Evolutionary conservation across 2,113 vertebrate genomes (phyloP).

Genomic region (Trichechus manatus): DNA sequence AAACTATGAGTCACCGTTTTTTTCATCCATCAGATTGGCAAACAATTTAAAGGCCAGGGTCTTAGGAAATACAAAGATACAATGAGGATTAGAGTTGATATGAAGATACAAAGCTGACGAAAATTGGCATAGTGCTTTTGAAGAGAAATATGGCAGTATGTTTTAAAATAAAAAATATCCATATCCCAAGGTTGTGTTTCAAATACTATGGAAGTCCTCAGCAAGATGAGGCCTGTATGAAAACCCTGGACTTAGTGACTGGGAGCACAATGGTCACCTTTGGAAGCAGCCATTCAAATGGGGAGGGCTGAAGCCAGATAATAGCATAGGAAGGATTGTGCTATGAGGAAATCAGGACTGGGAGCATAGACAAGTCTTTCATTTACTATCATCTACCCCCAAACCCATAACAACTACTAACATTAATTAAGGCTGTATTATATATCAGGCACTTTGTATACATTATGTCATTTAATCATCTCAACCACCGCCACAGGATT

Average conservation of each 20-base stretch:
- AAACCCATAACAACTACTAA: background rate
- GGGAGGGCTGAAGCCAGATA: background rate
- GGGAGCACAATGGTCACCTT: background rate
- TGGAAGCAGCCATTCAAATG: conserved; percentile 36
- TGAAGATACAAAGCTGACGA: too few species aligned
- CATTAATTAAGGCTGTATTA: background rate
- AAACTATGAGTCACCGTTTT: background rate
- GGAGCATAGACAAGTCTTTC: background rate
- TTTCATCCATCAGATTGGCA: background rate
- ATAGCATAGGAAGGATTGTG: conserved; percentile 8
- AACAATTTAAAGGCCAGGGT: too few species aligned
- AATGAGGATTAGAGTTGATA: too few species aligned
- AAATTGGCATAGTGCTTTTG: too few species aligned
- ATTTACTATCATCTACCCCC: background rate
- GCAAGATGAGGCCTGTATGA: background rate
- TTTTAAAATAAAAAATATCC: too few species aligned
- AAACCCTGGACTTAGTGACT: conserved; percentile 22
- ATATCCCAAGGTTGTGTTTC: background rate
- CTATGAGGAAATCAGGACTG: background rate
- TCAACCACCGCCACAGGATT: background rate
- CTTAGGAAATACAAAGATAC: background rate
- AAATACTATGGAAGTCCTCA: background rate
- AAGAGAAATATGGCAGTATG: too few species aligned
- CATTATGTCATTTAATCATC: too few species aligned
- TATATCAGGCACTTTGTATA: background rate